Base-by-base conservation (phyloP, 2,888 invertebrate species). In the Dorcus hopei region DNA sequence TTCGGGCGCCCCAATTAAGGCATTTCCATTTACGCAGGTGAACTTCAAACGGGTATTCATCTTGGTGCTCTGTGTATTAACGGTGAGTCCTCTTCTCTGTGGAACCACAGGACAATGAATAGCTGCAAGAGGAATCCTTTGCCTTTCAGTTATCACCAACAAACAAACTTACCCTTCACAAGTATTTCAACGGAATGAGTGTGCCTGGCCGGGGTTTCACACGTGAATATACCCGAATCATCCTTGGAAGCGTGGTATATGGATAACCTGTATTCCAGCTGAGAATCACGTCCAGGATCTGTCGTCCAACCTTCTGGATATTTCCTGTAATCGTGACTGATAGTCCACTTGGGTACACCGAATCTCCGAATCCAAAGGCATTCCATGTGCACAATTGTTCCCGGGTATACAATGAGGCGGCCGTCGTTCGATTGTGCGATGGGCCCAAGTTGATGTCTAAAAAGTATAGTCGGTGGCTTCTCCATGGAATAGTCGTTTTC, bases 351-450 rank as follows among this genome's bases (percentile, higher is more conserved):
- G 0, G 93, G 93, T 69, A 89, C 88, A 0, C 93, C 93, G 73
- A 92, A 92, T 57, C 91, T 82, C 60, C 92, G 80, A 80, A 92
- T 90, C 92, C 93, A 93, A 8, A 93, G 81, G 67, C 93, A 93
- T 75, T 93, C 93, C 89, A 93, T 91, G 72, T 93, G 93, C 38
- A 93, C 80, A 11, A 89, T 88, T 0, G 92, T 90, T 0, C 93
- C 93, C 0, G 93, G 93, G 77, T 91, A 93, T 0, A 93, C 91
- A 58, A 93, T 87, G 49, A 93, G 80, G 65, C 89, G 89, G 1
- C 93, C 93, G 69, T 93, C 91, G 66, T 91, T 92, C 48, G 90
- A 91, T 77, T 93, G 93, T 0, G 92, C 91, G 54, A 93, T 93
- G 0, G 93, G 92, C 0, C 93, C 93, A 42, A 87, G 81, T 59